These are phyloP conservation scores for Perithous albicinctus DNA, from an alignment of 2,888 invertebrate genomes.

Conservation along the genomic window DNA sequence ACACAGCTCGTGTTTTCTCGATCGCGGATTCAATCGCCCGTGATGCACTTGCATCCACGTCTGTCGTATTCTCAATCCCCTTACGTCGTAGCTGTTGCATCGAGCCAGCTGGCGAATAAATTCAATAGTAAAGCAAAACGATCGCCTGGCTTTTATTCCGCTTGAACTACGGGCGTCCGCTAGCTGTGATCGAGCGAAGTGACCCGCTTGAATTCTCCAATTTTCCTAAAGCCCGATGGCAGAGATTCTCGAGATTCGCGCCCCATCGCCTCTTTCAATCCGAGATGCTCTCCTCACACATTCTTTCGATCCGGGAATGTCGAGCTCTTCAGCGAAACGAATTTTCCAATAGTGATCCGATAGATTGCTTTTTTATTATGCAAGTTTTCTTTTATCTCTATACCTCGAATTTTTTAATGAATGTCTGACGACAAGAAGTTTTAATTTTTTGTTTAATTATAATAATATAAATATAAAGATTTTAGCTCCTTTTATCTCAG, in stretches of 20 bases:
- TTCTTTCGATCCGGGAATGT: conserved; percentile 4
- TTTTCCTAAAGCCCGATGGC: conserved; percentile 35
- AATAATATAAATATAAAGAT: no score
- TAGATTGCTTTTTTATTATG: conserved; percentile 17
- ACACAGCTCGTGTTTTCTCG: conserved; percentile 1
- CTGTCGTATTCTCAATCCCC: conserved; percentile 14
- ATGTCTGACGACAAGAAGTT: background rate
- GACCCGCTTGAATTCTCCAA: conserved; percentile 37
- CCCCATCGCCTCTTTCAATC: background rate
- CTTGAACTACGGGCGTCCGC: conserved; percentile 47
- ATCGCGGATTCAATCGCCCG: conserved; percentile 34
- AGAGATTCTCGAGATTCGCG: conserved; percentile 31
- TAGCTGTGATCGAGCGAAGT: conserved; percentile 33
- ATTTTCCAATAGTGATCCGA: conserved; percentile 15
- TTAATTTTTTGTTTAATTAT: no score
- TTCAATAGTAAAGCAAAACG: conserved; percentile 27
- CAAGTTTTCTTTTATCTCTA: conserved; percentile 1
- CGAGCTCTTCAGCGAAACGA: background rate
- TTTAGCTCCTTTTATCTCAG: no score
- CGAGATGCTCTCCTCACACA: conserved; percentile 3
- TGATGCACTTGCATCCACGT: conserved; percentile 14
- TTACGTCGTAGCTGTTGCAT: conserved; percentile 7
- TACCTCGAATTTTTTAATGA: background rate
- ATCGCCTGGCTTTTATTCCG: conserved; percentile 49
- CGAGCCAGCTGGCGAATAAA: conserved; percentile 47